Base-by-base conservation (phyloP, 1,140 invertebrate genomes). In the Caenorhabditis elegans region DNA sequence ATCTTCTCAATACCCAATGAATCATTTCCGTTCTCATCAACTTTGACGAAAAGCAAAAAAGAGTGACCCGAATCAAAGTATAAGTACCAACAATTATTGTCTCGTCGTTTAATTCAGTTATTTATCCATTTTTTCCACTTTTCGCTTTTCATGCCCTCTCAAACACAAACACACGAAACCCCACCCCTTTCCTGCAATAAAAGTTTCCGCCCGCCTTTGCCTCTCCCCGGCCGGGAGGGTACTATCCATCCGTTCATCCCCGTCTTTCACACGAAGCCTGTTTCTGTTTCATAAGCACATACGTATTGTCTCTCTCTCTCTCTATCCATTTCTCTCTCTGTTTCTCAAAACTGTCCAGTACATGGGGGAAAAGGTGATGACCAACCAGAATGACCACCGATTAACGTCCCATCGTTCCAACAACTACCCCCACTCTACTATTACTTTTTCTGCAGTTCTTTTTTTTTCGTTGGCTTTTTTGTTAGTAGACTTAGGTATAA, bases 211-310 rank as follows among this genome's bases (percentile, higher is more conserved):
- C 39, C 39, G 39, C 15, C n/a, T n/a, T n/a, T n/a, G n/a, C n/a
- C n/a, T n/a, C n/a, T n/a, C n/a, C n/a, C n/a, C n/a, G n/a, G n/a
- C n/a, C n/a, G n/a, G n/a, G n/a, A n/a, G n/a, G n/a, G n/a, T n/a
- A 43, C 39, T 15, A 15, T 43, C 39, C 5, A 43, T 43, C 39
- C 15, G 39, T 15, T 15, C 39, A 43, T 43, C 15, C 15, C 39
- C 15, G 6, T 8, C 39, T 8, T 15, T 8, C 39, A 43, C 39
- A 43, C 51, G 19, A 60, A 60, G 53, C 53, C 53, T 60, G 53
- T 60, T 60, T 60, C 53, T 60, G 53, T 60, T 60, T 60, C 53
- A 60, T 60, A 60, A 60, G 53, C 53, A 53, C 26, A 53, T 15
- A 26, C 8, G 5, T 53, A 17, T 48, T 48, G n/a, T 6, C 47